Evolutionary conservation across 2,113 vertebrate species (phyloP).

Genomic region (Alaudala cheleensis): DNA sequence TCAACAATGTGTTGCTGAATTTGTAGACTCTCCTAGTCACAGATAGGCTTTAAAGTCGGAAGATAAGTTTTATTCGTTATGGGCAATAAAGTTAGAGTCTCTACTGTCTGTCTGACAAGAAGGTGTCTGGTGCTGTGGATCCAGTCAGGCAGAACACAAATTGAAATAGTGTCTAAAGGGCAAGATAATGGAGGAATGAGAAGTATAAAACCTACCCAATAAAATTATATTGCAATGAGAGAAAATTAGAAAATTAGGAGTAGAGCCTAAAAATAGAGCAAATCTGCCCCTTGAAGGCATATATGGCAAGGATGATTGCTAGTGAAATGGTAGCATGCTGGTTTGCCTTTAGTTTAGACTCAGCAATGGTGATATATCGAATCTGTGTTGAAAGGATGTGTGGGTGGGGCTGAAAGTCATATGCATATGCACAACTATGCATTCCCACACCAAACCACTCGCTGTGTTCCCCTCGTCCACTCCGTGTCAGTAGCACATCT

Average conservation of each 20-base stretch:
- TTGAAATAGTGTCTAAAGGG: slow-evolving; percentile 69
- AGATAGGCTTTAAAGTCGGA: slow-evolving; percentile 72
- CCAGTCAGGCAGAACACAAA: slow-evolving; percentile 72
- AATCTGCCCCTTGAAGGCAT: neutral
- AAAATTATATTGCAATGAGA: slow-evolving; percentile 54
- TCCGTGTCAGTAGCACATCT: neutral
- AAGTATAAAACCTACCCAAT: slow-evolving; percentile 48
- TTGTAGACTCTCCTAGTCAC: slow-evolving; percentile 59
- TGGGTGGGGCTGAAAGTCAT: neutral
- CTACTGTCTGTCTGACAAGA: slow-evolving; percentile 65
- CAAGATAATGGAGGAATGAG: slow-evolving; percentile 33
- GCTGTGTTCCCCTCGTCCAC: neutral
- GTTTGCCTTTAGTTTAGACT: neutral
- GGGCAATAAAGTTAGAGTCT: slow-evolving; percentile 74
- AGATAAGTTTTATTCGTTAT: slow-evolving; percentile 78
- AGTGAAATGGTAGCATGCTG: neutral
- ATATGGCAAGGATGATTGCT: neutral
- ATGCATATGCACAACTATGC: fast-evolving
- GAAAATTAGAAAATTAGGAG: slow-evolving; percentile 63
- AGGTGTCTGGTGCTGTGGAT: slow-evolving; percentile 41
- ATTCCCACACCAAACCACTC: neutral
- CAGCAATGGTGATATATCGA: neutral
- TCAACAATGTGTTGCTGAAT: slow-evolving; percentile 66
- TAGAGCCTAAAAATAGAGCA: slow-evolving; percentile 27
- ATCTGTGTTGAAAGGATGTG: neutral